Percentiles rank a stretch among this genome's conserved stretches.
These are phyloP conservation scores for Recurvirostra avosetta DNA, from an alignment of 2,113 vertebrate species.

Conservation along the genomic window DNA sequence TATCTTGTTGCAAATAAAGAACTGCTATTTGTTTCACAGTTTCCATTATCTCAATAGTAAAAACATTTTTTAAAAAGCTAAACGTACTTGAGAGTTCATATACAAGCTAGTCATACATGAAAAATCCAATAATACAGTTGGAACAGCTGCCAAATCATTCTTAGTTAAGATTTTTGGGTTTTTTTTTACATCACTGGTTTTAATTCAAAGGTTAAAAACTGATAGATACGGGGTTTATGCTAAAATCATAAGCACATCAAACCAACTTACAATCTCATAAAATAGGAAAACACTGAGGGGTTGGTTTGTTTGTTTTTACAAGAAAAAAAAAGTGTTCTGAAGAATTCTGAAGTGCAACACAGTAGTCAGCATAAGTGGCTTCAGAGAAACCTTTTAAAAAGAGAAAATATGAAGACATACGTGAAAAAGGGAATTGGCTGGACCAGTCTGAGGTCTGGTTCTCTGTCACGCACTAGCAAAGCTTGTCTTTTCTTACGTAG, in stretches of 20 bases:
- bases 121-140: not conserved
- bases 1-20: not conserved
- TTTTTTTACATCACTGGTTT: not conserved
- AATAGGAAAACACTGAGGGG: not conserved
- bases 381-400: not conserved
- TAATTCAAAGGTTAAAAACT: not conserved
- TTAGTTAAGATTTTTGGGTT: not conserved
- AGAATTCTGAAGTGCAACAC: not conserved
- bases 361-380: not conserved
- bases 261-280: not conserved
- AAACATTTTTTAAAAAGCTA: not conserved
- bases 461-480: conserved; percentile 76
- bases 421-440: conserved; percentile 86
- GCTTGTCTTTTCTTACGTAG: conserved; percentile 85
- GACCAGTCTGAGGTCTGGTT: conserved; percentile 84
- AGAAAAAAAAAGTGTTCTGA: not conserved
- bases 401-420: conserved; percentile 67
- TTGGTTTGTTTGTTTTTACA: not conserved
- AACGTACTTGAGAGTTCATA: not conserved
- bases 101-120: not conserved
- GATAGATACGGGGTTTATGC: not conserved
- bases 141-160: not conserved
- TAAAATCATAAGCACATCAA: not conserved
- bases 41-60: not conserved
- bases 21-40: not conserved